Evolutionary conservation across 2,113 vertebrate genomes (phyloP).

Genomic region (Plectropomus leopardus): DNA sequence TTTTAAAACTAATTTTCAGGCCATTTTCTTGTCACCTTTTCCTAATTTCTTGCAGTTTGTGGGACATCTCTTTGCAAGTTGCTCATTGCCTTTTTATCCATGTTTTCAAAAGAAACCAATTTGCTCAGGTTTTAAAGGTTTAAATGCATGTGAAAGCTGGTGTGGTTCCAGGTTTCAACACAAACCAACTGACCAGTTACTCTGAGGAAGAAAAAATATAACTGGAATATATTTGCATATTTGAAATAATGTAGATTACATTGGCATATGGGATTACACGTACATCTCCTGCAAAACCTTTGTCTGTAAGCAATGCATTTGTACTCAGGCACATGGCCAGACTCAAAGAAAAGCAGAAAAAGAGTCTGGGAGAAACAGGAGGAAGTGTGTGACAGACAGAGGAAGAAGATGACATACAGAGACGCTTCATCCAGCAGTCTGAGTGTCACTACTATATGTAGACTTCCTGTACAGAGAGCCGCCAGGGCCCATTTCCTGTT

Average conservation of each 20-base stretch:
- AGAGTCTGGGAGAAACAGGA: constrained; percentile 14
- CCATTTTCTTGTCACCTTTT: too few relatives aligned
- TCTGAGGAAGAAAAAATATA: neutral
- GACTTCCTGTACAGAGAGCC: constrained; percentile 71
- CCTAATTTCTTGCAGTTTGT: too few relatives aligned
- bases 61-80: too few relatives aligned
- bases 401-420: constrained; percentile 58
- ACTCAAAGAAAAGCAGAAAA: neutral
- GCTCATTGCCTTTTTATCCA: too few relatives aligned
- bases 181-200: neutral
- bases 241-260: neutral
- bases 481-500: constrained; percentile 68
- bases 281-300: neutral
- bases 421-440: constrained; percentile 37
- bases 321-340: neutral
- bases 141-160: too few relatives aligned
- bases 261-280: neutral
- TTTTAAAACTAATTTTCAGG: too few relatives aligned
- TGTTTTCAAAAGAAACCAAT: too few relatives aligned
- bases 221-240: neutral
- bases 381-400: constrained; percentile 51
- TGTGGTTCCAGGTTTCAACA: neutral
- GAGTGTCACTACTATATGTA: constrained; percentile 73
- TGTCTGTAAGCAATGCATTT: neutral
- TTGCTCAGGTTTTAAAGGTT: too few relatives aligned